Base-by-base conservation (phyloP, 2,888 invertebrate genomes). In the Tenthredo distinguenda region DNA sequence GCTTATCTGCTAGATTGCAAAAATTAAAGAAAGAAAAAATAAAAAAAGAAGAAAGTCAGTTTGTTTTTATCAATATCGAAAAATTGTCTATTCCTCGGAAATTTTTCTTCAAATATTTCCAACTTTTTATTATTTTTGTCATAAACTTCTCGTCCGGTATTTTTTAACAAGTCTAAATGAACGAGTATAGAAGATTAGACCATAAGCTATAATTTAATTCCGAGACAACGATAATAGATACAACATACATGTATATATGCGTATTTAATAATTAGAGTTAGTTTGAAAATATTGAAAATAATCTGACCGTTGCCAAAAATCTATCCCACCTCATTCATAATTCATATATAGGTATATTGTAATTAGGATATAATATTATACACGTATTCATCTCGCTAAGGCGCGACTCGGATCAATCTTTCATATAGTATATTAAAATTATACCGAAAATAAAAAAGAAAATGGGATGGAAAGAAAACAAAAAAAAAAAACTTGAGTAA, bases 291-390 rank as follows among this genome's bases (percentile, higher is more conserved):
- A 68, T 68, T 26, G 26, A 68, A 21, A 34, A 68, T 31, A 31
- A 68, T 68, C 15, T 34, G 34, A 68, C 31, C 68, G 34, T 68
- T 68, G 31, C 68, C 68, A 34, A 68, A 68, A 34, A 68, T 68
- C 26, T 34, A 65, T 65, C 3, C 12, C 26, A 4, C 31, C 1
- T 65, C 34, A 65, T 65, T 18, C 26, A 65, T 31, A 65, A 65
- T 65, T 65, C 15, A 65, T 26, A 26, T 26, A 26, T 65, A 58
- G n/a, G 21, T 18, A 58, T 58, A 26, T 12, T 12, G 12, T 43
- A 43, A 43, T 43, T 12, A 43, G 43, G n/a, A 10, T 62, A 26
- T 62, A 62, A 10, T 26, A 62, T 21, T 21, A 10, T 62, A 62
- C 26, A 9, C 10, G 21, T 58, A 58, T 58, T 58, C 26, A 58